A percentile compares a stretch with the other conserved stretches of the same genome.
Evolutionary conservation across 2,888 invertebrate genomes (phyloP).

Genomic region (Spilosoma lubricipeda): DNA sequence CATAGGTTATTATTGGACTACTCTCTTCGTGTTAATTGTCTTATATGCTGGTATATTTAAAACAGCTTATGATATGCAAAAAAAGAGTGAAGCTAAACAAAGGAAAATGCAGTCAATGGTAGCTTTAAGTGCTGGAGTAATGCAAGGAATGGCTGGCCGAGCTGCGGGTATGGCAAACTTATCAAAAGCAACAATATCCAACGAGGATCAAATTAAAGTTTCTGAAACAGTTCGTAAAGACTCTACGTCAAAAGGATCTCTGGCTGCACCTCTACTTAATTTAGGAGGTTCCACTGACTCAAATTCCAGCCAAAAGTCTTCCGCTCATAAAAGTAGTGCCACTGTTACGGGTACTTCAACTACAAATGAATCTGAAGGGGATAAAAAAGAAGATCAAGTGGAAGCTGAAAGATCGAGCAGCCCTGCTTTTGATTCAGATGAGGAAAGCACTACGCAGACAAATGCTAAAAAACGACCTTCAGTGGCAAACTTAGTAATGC

Average conservation of each 20-base stretch:
- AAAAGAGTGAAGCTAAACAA: constrained; percentile 98
- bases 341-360: constrained; percentile 87
- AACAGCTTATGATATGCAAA: constrained; percentile 98
- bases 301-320: constrained; percentile 87
- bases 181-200: constrained; percentile 90
- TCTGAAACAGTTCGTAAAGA: constrained; percentile 76
- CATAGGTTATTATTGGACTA: constrained; percentile 99
- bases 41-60: constrained; percentile 99
- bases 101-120: constrained; percentile 98
- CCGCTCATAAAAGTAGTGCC: constrained; percentile 86
- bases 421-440: constrained; percentile 97
- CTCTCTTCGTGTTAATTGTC: constrained; percentile 96
- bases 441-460: constrained; percentile 91
- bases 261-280: constrained; percentile 75
- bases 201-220: constrained; percentile 89
- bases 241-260: constrained; percentile 73
- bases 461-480: constrained; percentile 88
- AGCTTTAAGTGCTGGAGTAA: constrained; percentile 94
- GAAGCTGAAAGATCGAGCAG: constrained; percentile 95
- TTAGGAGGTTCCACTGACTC: constrained; percentile 85
- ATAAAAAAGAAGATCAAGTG: constrained; percentile 81
- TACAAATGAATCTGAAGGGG: constrained; percentile 81
- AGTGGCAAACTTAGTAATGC: constrained; percentile 89
- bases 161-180: constrained; percentile 95
- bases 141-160: constrained; percentile 95